Percentiles rank a stretch among this genome's conserved stretches.
phyloP scores from a whole-genome alignment of 1,140 invertebrate genomes.

The Palaemon carinicauda region DNA sequence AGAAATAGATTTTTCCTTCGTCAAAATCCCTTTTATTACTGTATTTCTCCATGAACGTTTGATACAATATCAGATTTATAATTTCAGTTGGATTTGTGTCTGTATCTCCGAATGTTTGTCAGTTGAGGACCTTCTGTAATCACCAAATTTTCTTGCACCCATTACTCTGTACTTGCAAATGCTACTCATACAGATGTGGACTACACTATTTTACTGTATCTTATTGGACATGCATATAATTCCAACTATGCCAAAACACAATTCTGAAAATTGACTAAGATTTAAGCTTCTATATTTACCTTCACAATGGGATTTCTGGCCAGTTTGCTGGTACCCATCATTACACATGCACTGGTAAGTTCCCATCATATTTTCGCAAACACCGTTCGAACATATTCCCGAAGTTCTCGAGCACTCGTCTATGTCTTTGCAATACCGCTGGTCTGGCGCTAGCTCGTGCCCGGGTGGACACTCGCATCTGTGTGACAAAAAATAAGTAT shows the following conservation, averaged over 20 bases:
- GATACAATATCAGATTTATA: no score
- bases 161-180: no score
- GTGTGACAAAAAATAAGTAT: neutral
- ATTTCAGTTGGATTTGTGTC: no score
- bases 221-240: neutral
- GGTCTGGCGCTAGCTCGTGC: constrained; percentile 73
- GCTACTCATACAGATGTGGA: no score
- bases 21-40: no score
- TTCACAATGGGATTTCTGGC: constrained; percentile 72
- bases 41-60: no score
- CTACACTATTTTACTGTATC: no score
- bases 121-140: no score
- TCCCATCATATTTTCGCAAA: constrained; percentile 87
- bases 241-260: neutral
- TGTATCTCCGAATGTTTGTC: no score
- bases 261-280: neutral
- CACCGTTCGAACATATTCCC: constrained; percentile 84
- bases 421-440: constrained; percentile 74
- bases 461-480: constrained; percentile 77
- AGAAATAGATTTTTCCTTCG: no score
- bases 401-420: constrained; percentile 80
- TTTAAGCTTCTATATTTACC: constrained; percentile 62
- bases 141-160: no score
- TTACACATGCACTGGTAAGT: constrained; percentile 88
- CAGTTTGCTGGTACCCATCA: constrained; percentile 78